Conservation (phyloP, 2,888 invertebrate species). For the Lottia gigantea region DNA sequence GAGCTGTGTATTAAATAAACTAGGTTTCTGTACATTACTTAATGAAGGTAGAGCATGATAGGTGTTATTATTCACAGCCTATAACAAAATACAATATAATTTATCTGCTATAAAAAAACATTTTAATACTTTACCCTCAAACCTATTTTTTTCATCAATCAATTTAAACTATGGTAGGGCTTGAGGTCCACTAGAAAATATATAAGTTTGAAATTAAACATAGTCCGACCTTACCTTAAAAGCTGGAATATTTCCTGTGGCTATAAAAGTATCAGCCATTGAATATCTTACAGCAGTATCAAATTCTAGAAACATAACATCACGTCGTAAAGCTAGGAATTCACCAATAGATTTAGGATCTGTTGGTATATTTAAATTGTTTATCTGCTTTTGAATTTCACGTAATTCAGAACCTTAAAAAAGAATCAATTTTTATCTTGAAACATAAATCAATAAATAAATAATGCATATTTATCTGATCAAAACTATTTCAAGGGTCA, state of each 20-base stretch:
- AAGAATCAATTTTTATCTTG: no score
- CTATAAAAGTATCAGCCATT: conserved; percentile 65
- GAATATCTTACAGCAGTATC: conserved; percentile 64
- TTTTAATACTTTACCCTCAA: no score
- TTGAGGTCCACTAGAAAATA: not conserved
- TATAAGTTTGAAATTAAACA: not conserved
- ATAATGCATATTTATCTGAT: no score
- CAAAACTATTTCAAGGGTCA: no score
- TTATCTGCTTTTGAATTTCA: conserved; percentile 66
- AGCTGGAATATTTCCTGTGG: conserved; percentile 63
- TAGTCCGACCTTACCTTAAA: conserved; percentile 47
- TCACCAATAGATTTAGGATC: conserved; percentile 56
- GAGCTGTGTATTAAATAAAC: conserved; percentile 50
- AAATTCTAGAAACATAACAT: conserved; percentile 67
- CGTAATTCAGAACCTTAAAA: conserved; percentile 61
- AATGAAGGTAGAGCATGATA: conserved; percentile 61
- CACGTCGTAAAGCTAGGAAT: conserved; percentile 58
- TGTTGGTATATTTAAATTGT: conserved; percentile 52
- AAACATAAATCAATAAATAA: no score
- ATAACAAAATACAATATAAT: conserved; percentile 18
- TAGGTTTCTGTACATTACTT: conserved; percentile 58
- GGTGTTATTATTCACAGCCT: conserved; percentile 63
- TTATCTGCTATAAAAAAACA: no score
- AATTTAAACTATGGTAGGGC: no score
- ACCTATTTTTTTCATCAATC: not conserved